phyloP scores from a whole-genome alignment of 2,797 vertebrate species.

The Lutra lutra region DNA sequence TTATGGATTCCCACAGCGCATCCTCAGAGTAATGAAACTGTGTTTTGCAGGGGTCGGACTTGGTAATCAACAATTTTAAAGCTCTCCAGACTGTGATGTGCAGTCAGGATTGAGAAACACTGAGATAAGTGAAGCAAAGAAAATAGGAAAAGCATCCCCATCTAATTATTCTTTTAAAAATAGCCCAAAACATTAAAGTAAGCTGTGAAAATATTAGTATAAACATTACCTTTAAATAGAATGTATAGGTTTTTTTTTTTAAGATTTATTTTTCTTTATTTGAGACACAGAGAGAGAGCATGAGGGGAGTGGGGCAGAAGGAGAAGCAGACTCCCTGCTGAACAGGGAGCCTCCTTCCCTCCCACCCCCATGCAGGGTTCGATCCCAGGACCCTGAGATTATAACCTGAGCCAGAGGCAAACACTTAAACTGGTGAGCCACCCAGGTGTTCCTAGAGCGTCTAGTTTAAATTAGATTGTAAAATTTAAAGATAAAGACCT shows the following conservation, averaged over 20 bases:
- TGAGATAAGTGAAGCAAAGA: background rate
- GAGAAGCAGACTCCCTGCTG: too few relatives aligned
- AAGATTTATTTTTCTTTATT: background rate
- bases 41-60: background rate
- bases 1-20: background rate
- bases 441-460: background rate
- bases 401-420: background rate
- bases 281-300: too few relatives aligned
- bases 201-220: background rate
- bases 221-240: constrained; percentile 18
- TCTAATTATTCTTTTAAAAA: constrained; percentile 22
- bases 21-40: background rate
- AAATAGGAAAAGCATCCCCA: background rate
- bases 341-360: too few relatives aligned
- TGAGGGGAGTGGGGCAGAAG: too few relatives aligned
- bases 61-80: background rate
- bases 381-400: background rate
- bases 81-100: background rate
- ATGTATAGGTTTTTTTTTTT: background rate
- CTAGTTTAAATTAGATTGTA: background rate
- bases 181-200: background rate
- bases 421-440: background rate
- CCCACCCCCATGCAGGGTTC: background rate
- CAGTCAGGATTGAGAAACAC: background rate
- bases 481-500: constrained; percentile 12